A percentile compares a stretch with the other conserved stretches of the same genome.
phyloP scores from a whole-genome alignment of 2,888 invertebrate genomes.

The Stenchaetothrips biformis region DNA sequence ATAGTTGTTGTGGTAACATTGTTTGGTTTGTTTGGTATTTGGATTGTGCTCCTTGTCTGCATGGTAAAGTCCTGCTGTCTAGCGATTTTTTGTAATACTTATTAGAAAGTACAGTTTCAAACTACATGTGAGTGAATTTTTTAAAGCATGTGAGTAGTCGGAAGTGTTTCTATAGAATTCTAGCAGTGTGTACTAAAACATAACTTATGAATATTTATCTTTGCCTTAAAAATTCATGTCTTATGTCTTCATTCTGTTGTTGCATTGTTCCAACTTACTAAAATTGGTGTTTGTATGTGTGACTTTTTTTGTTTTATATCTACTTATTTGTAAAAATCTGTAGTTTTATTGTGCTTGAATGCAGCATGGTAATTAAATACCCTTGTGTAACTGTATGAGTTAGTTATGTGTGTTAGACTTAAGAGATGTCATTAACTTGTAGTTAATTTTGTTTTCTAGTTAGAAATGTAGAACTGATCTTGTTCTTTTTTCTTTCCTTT shows the following conservation, averaged over 20 bases:
- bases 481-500: background rate
- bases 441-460: background rate
- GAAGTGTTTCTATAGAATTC: background rate
- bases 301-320: background rate
- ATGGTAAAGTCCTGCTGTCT: background rate
- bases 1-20: conserved; percentile 13
- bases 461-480: background rate
- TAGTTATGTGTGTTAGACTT: background rate
- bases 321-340: background rate
- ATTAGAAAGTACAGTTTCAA: background rate
- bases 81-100: background rate
- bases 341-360: background rate
- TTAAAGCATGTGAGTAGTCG: background rate
- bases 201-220: background rate
- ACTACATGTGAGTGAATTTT: background rate
- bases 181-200: background rate
- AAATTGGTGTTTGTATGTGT: background rate
- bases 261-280: conserved; percentile 23
- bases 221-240: conserved; percentile 20
- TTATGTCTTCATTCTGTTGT: conserved; percentile 31
- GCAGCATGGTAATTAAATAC: background rate
- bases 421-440: background rate
- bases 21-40: conserved; percentile 12
- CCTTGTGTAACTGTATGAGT: background rate
- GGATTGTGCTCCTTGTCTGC: conserved; percentile 4